A percentile compares a stretch with the other conserved stretches of the same genome.
Evolutionary conservation across 2,888 invertebrate species (phyloP).

Genomic region (Drosophila affinis): DNA sequence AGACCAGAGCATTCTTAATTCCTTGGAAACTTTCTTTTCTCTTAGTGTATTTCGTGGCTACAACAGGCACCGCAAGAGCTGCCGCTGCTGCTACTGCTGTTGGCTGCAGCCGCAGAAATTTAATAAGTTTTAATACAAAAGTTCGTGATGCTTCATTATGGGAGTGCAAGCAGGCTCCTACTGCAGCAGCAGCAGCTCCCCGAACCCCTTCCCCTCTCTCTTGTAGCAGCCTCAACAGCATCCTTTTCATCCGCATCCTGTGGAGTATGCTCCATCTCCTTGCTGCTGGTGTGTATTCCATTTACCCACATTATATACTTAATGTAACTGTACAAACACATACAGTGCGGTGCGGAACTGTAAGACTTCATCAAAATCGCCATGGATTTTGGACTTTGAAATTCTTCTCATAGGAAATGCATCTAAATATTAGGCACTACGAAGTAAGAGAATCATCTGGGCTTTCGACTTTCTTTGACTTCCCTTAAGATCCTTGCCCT

Average conservation of each 20-base stretch:
- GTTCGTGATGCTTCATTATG: conserved; percentile 66
- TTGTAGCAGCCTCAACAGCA: background rate
- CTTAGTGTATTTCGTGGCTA: conserved; percentile 20
- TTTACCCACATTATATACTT: conserved; percentile 26
- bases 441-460: background rate
- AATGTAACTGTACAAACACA: conserved; percentile 7
- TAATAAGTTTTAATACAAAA: conserved; percentile 73
- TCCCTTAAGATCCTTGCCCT: background rate
- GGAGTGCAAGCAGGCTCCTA: conserved; percentile 35
- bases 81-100: background rate
- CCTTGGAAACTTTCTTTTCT: background rate
- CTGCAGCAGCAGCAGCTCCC: conserved; percentile 24
- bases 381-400: background rate
- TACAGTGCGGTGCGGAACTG: conserved; percentile 11
- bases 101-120: conserved; percentile 56
- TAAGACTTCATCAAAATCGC: background rate
- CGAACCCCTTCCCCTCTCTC: too few species aligned
- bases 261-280: background rate
- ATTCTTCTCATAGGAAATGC: background rate
- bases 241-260: background rate
- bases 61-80: conserved; percentile 35
- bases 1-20: background rate
- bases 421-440: too few species aligned
- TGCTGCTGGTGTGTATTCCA: conserved; percentile 13
- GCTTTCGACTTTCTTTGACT: background rate